Conservation (phyloP, 2,797 vertebrate species). For the Sebastiscus tertius region DNA sequence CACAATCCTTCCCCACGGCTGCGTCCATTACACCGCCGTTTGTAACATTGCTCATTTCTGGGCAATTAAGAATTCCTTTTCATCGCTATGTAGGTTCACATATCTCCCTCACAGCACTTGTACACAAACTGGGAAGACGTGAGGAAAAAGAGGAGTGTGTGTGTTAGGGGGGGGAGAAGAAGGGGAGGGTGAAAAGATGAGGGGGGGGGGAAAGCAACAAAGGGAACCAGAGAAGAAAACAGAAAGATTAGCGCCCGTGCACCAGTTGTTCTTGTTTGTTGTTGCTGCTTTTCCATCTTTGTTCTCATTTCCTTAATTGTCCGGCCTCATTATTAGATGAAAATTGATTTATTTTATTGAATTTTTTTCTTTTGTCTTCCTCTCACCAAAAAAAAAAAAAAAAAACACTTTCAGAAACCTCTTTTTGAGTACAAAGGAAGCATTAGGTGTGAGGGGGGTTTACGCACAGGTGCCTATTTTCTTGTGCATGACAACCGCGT, state of each 20-base stretch:
- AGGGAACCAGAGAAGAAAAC: conserved; percentile 52
- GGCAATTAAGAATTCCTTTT: conserved; percentile 91
- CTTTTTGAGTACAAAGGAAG: conserved; percentile 27
- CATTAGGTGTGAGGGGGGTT: conserved; percentile 9
- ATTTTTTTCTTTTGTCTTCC: conserved; percentile 43
- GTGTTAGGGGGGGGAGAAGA: conserved; percentile 35
- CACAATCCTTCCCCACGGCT: conserved; percentile 58
- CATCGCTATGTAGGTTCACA: conserved; percentile 85
- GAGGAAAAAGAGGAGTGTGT: conserved; percentile 23
- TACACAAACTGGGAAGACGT: conserved; percentile 58
- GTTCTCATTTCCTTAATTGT: conserved; percentile 55
- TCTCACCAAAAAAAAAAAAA: not conserved
- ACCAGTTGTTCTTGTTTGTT: conserved; percentile 43
- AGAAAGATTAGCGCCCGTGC: conserved; percentile 41
- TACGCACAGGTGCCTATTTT: conserved; percentile 30
- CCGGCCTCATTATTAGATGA: conserved; percentile 53
- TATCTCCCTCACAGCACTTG: conserved; percentile 79
- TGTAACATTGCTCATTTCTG: conserved; percentile 84
- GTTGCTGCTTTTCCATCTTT: conserved; percentile 23
- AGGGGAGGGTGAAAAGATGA: conserved; percentile 18
- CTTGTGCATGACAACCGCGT: not conserved
- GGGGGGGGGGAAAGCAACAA: conserved; percentile 44
- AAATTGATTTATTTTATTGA: conserved; percentile 65
- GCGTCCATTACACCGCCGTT: conserved; percentile 82
- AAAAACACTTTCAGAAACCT: conserved; percentile 7